Evolutionary conservation across 2,888 invertebrate genomes (phyloP), one percentile per base, ranked within the genome.

Genomic region (Vanessa cardui): DNA sequence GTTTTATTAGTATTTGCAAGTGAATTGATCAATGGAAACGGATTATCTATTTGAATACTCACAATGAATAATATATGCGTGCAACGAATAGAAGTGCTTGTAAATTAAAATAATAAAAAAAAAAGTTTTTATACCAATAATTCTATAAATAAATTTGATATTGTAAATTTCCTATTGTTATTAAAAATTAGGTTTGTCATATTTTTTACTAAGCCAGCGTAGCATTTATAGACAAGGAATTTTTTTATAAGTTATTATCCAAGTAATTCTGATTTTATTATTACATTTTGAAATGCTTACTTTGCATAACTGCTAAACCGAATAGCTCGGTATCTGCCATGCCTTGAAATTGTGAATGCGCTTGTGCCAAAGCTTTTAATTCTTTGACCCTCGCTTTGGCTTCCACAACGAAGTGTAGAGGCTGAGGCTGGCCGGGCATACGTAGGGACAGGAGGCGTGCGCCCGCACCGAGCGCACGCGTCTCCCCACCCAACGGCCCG

Each of bases 281-380:
- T 39, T 39, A 4, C 12, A 39, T 9, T 12, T 9, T 18, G 6
- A 16, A 21, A 1, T 52, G 45, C 89, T 95, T 88, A 97, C 97
- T 97, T 94, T 96, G 96, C 84, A 96, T 94, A 82, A 96, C 94
- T 80, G 97, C 97, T 86, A 98, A 93, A 83, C 97, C 97, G 93
- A 97, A 97, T 80, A 97, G 95, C 84, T 97, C 96, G 83, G 95
- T 95, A 90, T 97, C 97, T 90, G 95, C 94, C 94, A 97, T 95
- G 89, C 96, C 96, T 92, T 96, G 95, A 85, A 96, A 95, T 83
- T 95, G 95, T 80, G 97, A 95, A 91, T 97, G 96, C 73, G 95
- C 94, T 87, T 95, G 96, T 93, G 96, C 96, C 88, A 97, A 95
- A 78, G 95, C 94, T 85, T 96, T 96, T 76, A 97, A 94, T 88